Evolutionary conservation across 2,797 vertebrate species (phyloP).

Genomic region (Rhabdomys pumilio): DNA sequence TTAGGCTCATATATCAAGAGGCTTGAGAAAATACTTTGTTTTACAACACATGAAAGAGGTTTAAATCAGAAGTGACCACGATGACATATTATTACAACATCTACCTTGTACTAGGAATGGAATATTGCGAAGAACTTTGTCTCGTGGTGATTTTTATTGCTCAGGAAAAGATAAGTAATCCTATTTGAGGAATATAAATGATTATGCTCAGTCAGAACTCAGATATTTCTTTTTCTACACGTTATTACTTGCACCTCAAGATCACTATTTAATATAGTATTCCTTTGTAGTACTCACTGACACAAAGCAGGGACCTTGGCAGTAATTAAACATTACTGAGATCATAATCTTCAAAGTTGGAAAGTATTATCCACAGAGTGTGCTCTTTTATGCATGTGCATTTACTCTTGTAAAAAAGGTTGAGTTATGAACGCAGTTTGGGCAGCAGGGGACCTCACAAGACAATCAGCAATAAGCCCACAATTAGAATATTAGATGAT

Average conservation of each 20-base stretch:
- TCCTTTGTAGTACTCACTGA: neutral
- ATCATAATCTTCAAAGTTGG: conserved; percentile 66
- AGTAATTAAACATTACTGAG: conserved; percentile 67
- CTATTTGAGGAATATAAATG: neutral
- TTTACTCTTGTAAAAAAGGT: neutral
- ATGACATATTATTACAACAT: neutral
- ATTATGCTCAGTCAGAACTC: neutral
- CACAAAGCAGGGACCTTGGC: neutral
- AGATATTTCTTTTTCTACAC: neutral
- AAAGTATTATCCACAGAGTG: conserved; percentile 60
- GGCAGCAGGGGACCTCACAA: conserved; percentile 59
- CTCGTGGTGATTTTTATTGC: neutral
- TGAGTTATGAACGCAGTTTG: conserved; percentile 71
- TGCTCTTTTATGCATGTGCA: neutral
- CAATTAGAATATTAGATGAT: conserved; percentile 73
- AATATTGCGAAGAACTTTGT: neutral
- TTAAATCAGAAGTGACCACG: neutral
- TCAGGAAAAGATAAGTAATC: neutral
- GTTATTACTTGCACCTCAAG: neutral
- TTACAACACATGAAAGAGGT: neutral
- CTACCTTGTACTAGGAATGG: neutral
- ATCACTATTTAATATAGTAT: neutral
- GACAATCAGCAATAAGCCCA: conserved; percentile 66
- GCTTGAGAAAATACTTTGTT: accelerated
- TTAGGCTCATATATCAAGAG: neutral